phyloP scores from a whole-genome alignment of 2,113 vertebrate species.

The Menidia beryllina region DNA sequence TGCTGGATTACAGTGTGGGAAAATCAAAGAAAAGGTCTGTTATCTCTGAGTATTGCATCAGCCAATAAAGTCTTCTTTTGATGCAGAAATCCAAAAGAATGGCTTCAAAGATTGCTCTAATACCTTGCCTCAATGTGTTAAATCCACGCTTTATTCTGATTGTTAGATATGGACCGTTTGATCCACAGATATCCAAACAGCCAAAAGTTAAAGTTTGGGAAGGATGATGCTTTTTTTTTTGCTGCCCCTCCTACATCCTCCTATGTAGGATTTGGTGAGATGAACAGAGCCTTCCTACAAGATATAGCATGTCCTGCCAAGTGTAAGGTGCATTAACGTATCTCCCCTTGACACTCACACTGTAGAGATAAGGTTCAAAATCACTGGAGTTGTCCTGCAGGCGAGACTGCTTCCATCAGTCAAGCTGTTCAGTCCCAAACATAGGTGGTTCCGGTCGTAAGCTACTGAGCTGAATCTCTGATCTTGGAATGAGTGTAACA shows the following conservation, averaged over 20 bases:
- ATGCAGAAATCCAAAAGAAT: constrained; percentile 1
- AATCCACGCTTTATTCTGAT: background rate
- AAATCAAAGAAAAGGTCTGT: background rate
- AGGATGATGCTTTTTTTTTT: constrained; percentile 14
- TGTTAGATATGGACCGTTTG: background rate
- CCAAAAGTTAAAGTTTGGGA: constrained; percentile 12
- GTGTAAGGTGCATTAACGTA: constrained; percentile 53
- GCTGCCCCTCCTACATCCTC: constrained; percentile 22
- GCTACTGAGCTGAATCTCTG: constrained; percentile 42
- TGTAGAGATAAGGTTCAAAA: constrained; percentile 62
- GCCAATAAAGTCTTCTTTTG: constrained; percentile 2
- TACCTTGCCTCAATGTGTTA: background rate
- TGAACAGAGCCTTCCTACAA: constrained; percentile 33
- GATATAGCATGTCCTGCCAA: constrained; percentile 40
- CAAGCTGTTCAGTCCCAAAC: constrained; percentile 40
- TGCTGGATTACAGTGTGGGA: background rate
- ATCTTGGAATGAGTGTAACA: constrained; percentile 32
- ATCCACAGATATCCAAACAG: background rate
- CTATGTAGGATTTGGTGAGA: constrained; percentile 15
- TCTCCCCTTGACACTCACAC: constrained; percentile 48
- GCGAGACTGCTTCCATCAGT: constrained; percentile 57
- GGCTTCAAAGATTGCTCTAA: constrained; percentile 4
- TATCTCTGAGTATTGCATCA: background rate
- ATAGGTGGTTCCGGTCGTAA: constrained; percentile 36
- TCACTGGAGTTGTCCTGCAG: constrained; percentile 55